Evolutionary conservation across 2,113 vertebrate genomes (phyloP).

Genomic region (Indicator maculatus): DNA sequence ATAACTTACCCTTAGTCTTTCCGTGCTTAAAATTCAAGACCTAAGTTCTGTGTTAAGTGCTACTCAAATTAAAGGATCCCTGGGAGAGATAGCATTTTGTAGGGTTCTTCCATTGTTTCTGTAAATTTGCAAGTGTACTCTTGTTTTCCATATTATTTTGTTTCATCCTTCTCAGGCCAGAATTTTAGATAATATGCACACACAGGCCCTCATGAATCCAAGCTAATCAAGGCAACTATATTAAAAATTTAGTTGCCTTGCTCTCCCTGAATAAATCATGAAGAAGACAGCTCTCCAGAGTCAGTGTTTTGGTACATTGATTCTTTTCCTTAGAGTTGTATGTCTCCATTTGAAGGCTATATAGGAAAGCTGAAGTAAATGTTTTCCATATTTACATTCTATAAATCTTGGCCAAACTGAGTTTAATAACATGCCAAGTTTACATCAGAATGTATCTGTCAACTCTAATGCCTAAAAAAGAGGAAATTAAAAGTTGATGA

Average conservation of each 20-base stretch:
- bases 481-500: slow-evolving; percentile 47
- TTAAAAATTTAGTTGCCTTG: not conserved
- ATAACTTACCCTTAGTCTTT: not conserved
- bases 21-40: not conserved
- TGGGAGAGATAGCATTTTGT: not conserved
- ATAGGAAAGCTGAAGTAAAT: not conserved
- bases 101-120: not conserved
- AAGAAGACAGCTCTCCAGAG: not conserved
- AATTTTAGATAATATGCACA: not conserved
- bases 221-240: not conserved
- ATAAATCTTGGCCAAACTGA: not conserved
- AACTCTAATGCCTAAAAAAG: not conserved
- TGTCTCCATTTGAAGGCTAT: not conserved
- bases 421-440: not conserved
- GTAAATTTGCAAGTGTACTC: not conserved
- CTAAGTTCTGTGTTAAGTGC: not conserved
- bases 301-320: not conserved
- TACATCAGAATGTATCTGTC: slow-evolving; percentile 12
- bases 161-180: not conserved
- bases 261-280: not conserved
- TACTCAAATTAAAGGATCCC: not conserved
- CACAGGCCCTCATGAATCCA: not conserved
- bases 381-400: not conserved
- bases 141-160: not conserved
- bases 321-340: not conserved